These are phyloP conservation scores for Octonoba sinensis DNA, from an alignment of 2,888 invertebrate genomes.

Conservation along the genomic window DNA sequence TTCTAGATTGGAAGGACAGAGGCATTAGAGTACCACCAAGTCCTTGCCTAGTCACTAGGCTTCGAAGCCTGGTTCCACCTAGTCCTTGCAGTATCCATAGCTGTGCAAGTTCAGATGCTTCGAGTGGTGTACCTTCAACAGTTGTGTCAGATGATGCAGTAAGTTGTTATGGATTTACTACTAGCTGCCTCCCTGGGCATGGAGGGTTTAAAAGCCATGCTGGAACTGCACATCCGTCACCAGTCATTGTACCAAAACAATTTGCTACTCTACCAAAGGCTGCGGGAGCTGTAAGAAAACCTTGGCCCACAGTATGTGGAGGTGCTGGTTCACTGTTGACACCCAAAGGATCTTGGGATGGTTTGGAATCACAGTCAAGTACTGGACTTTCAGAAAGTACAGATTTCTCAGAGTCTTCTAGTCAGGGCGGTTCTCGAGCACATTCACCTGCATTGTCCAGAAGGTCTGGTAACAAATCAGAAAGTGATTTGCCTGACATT, in stretches of 20 bases:
- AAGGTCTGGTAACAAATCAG: conserved; percentile 39
- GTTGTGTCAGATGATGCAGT: conserved; percentile 36
- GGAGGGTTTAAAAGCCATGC: conserved; percentile 45
- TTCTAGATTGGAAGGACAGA: conserved; percentile 56
- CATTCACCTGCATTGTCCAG: conserved; percentile 58
- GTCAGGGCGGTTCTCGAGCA: conserved; percentile 51
- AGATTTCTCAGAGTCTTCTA: conserved; percentile 62
- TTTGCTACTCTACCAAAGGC: conserved; percentile 64
- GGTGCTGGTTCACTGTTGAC: conserved; percentile 38
- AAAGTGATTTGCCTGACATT: conserved; percentile 47
- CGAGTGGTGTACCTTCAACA: conserved; percentile 26
- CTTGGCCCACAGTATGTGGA: conserved; percentile 38
- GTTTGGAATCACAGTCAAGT: conserved; percentile 61
- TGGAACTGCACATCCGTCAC: conserved; percentile 46
- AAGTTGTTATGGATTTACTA: conserved; percentile 52
- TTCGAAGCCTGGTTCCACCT: conserved; percentile 37
- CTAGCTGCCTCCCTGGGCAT: conserved; percentile 32
- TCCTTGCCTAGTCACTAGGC: conserved; percentile 38
- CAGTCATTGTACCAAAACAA: conserved; percentile 51
- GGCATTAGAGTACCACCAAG: conserved; percentile 57
- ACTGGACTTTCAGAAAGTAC: conserved; percentile 62
- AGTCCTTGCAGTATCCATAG: conserved; percentile 57
- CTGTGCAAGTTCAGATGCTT: conserved; percentile 30
- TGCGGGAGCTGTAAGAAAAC: conserved; percentile 35
- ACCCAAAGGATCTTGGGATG: conserved; percentile 64